Conservation (phyloP, 2,797 vertebrate species). For the Enoplosus armatus region DNA sequence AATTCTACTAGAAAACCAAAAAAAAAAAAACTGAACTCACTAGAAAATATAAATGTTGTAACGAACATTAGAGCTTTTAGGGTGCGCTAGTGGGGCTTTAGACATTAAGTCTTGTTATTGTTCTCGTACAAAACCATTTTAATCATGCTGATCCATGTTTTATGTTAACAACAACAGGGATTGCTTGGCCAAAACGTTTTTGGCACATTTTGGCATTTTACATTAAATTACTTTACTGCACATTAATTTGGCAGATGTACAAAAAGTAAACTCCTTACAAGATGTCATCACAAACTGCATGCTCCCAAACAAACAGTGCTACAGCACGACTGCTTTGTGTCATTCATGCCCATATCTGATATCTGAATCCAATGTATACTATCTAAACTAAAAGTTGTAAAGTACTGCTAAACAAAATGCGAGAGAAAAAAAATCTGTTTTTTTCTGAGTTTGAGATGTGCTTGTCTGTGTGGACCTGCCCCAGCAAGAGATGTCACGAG, state of each 20-base stretch:
- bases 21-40: too few species aligned
- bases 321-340: background rate
- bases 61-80: background rate
- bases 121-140: background rate
- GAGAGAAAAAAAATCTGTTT: background rate
- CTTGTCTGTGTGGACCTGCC: conserved; percentile 31
- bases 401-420: background rate
- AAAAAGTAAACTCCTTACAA: background rate
- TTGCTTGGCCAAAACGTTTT: background rate
- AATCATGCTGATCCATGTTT: background rate
- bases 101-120: background rate
- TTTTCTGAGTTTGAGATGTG: conserved; percentile 12
- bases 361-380: background rate
- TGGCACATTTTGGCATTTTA: background rate
- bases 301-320: background rate
- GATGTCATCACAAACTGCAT: background rate
- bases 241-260: background rate
- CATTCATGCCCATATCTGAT: background rate
- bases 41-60: background rate
- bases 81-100: background rate
- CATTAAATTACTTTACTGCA: background rate
- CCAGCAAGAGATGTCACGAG: conserved; percentile 36
- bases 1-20: too few species aligned
- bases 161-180: background rate
- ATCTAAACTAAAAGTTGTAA: background rate